Evolutionary conservation across 2,888 invertebrate species (phyloP).

Genomic region (Caenorhabditis becei): DNA sequence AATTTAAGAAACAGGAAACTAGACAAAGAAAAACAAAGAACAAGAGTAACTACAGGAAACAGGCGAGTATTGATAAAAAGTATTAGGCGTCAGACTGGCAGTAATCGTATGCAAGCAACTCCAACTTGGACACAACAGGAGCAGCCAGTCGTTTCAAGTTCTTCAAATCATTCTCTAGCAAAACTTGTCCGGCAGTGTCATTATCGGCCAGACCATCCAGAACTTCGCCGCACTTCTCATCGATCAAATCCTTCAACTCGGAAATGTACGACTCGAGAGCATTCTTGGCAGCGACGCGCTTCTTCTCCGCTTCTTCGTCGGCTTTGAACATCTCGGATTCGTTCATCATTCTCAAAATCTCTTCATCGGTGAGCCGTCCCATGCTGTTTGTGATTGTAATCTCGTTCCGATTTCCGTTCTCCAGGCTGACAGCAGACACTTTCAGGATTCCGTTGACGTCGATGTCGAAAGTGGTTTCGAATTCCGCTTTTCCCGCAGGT

Average conservation of each 20-base stretch:
- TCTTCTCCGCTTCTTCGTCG: not conserved
- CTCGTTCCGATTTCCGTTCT: slow-evolving; percentile 77
- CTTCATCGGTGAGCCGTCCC: slow-evolving; percentile 91
- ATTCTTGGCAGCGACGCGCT: not conserved
- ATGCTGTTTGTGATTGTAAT: slow-evolving; percentile 84
- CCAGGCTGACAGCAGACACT: slow-evolving; percentile 89
- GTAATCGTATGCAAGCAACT: too few species aligned
- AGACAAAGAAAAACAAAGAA: too few species aligned
- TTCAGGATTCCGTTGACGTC: slow-evolving; percentile 84
- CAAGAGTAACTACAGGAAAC: too few species aligned
- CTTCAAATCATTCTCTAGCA: not conserved
- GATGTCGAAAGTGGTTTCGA: slow-evolving; percentile 83
- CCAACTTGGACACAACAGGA: too few species aligned
- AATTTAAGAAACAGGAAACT: too few species aligned
- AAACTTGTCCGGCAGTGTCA: slow-evolving; percentile 80
- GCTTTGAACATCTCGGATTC: slow-evolving; percentile 87
- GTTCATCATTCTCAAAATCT: slow-evolving; percentile 91
- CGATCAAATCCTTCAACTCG: not conserved
- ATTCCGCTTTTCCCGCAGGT: slow-evolving; percentile 83
- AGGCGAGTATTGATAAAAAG: too few species aligned
- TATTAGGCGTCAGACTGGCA: too few species aligned
- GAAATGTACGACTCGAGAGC: not conserved
- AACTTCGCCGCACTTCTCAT: not conserved
- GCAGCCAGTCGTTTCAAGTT: not conserved
- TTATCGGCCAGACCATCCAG: not conserved